Base-by-base conservation (phyloP, 2,113 vertebrate species). In the Eolophus roseicapilla region DNA sequence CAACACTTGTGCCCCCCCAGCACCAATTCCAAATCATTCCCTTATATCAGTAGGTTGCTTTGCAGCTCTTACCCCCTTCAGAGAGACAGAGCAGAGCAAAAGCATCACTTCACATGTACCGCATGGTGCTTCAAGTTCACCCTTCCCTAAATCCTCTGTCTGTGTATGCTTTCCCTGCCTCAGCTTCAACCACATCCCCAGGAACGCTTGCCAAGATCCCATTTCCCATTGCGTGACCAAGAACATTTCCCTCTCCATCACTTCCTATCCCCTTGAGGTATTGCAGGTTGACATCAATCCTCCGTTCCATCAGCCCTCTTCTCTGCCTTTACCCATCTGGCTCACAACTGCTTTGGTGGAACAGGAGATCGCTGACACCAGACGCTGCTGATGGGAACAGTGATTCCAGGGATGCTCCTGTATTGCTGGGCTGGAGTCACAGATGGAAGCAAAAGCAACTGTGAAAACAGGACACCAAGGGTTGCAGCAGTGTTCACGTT, bases 301-400 rank as follows among this genome's bases (percentile, higher is more conserved):
- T 46, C 20, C 16, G 16, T 41, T 27, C 41, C 60, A 28, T 43
- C 64, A 63, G 27, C 29, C 16, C 19, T 35, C 35, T 19, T 64
- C 70, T 68, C 37, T 28, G 43, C 31, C 65, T 63, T 5, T 43
- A 20, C 4, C 2, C 35, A n/a, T 10, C 57, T 84, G 50, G 60
- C 83, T 69, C 68, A 35, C 3, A 2, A 19, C 25, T 7, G 39
- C 77, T 55, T 23, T 31, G 69, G 65, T 39, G 60, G 81, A 86
- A 81, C 60, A 31, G 0, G 3, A 71, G 39, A 10, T 31, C 3
- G 0, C 35, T 0, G 5, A n/a, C 83, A 71, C n/a, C 52, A 35
- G 80, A 1, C 2, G 7, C 17, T 3, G 57, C 50, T 4, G 86
- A 80, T 57, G 87, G 64, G 57, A 85, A 18, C 5, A 5, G 81